A percentile compares a stretch with the other conserved stretches of the same genome.
phyloP scores from a whole-genome alignment of 2,113 vertebrate species.

The Siniperca chuatsi region DNA sequence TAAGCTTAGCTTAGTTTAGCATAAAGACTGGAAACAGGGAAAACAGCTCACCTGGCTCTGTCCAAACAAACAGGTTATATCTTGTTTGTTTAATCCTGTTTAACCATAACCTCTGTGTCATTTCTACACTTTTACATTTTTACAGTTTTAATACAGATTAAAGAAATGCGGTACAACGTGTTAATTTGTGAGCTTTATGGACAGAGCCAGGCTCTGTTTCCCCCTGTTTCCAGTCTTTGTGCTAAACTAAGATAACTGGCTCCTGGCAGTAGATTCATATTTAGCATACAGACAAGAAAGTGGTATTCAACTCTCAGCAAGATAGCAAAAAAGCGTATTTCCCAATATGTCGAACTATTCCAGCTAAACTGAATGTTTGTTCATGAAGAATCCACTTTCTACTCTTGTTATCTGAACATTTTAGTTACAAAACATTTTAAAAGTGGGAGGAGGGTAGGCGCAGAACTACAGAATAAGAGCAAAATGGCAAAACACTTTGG shows the following conservation, averaged over 20 bases:
- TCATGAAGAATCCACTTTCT: background rate
- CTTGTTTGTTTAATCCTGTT: background rate
- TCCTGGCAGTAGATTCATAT: background rate
- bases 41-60: background rate
- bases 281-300: background rate
- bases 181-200: background rate
- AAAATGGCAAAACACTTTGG: slow-evolving; percentile 5
- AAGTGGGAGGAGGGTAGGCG: background rate
- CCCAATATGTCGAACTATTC: background rate
- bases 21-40: background rate
- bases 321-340: background rate
- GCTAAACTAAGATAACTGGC: slow-evolving; percentile 5
- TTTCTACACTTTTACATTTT: no score
- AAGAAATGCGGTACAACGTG: background rate
- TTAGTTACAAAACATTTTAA: background rate
- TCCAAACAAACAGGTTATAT: background rate
- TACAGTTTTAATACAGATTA: background rate
- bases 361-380: background rate
- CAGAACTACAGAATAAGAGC: background rate
- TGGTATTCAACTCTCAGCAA: background rate
- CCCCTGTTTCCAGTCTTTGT: background rate
- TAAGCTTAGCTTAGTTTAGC: slow-evolving; percentile 4
- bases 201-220: background rate
- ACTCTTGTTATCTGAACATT: background rate
- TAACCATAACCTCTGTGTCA: background rate